These are phyloP conservation scores for Cantharis rustica DNA, from an alignment of 2,888 invertebrate species.

Conservation along the genomic window DNA sequence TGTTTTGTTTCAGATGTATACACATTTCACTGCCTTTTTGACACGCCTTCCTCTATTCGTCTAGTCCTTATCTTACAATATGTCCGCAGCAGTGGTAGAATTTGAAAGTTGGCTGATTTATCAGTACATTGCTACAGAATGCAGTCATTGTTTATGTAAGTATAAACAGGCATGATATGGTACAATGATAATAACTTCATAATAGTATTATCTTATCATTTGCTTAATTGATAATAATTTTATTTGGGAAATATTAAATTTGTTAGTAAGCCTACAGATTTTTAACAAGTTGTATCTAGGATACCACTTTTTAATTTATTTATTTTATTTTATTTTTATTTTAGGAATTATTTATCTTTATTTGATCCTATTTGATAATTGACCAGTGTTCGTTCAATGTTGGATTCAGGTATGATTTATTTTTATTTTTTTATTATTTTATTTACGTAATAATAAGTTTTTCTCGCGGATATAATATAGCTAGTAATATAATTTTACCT, in stretches of 20 bases:
- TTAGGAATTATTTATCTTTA: conserved; percentile 54
- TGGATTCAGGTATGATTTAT: conserved; percentile 63
- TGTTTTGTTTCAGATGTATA: conserved; percentile 9
- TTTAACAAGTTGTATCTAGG: background rate
- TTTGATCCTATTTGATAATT: conserved; percentile 44
- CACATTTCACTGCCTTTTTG: conserved; percentile 13
- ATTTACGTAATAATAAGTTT: background rate
- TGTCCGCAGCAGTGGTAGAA: conserved; percentile 48
- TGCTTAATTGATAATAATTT: background rate
- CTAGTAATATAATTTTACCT: background rate
- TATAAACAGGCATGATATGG: conserved; percentile 39
- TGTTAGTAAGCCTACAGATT: background rate
- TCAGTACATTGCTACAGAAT: conserved; percentile 70
- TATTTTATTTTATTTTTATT: conserved; percentile 46
- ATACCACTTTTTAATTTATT: conserved; percentile 36
- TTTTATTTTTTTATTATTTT: conserved; percentile 48
- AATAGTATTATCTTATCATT: conserved; percentile 11
- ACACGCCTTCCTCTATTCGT: conserved; percentile 12
- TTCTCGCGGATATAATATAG: background rate
- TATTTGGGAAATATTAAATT: background rate
- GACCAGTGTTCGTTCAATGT: conserved; percentile 55
- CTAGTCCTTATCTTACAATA: conserved; percentile 7
- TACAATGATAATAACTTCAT: conserved; percentile 6
- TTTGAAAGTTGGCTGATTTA: conserved; percentile 73
- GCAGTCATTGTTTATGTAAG: conserved; percentile 70